Base-by-base conservation (phyloP, 2,113 vertebrate species). In the Merops nubicus region DNA sequence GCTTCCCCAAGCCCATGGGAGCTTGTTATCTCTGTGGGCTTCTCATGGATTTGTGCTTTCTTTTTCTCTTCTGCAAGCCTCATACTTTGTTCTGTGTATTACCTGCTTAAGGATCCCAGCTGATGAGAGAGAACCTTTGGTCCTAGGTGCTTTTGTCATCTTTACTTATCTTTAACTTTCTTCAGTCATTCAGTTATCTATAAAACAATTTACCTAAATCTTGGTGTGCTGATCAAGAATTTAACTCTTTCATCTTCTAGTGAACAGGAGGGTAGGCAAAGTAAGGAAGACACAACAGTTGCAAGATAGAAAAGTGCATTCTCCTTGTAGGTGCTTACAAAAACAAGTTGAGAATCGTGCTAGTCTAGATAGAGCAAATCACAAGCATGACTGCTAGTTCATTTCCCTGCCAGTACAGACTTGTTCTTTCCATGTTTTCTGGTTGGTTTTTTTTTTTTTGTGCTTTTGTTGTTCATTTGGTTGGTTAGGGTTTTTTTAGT, bases 41-140 rank as follows among this genome's bases (percentile, higher is more conserved):
- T 42, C 63, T 40, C 2, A 0, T 54, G 45, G 54, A 45, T 38
- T 7, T 74, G 4, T 76, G 18, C 57, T 48, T 86, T 56, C 31
- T 48, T 86, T 56, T 28, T 79, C 11, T 70, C 13, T 73, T 53
- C 19, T 51, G 12, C 23, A 48, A 62, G 26, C 17, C 15, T 34
- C 4, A 0, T 9, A 9, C n/a, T 62, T 79, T 72, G 5, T 28
- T 62, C 21, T 75, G 0, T 45, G 69, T 3, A 0, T 45, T 80
- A 15, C 3, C 14, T 64, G 64, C 8, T 72, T 29, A 28, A 43
- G 16, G 29, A 10, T 43, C 70, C 25, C 34, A 59, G 23, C 5
- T 82, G 38, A 54, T 59, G 45, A 59, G 73, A 34, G 68, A 42
- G 9, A 69, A 51, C 8, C 11, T 72, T 81, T 50, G 33, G 12